Evolutionary conservation across 2,888 invertebrate genomes (phyloP), one percentile per base, ranked within the genome.

Genomic region (Polyploca ridens): DNA sequence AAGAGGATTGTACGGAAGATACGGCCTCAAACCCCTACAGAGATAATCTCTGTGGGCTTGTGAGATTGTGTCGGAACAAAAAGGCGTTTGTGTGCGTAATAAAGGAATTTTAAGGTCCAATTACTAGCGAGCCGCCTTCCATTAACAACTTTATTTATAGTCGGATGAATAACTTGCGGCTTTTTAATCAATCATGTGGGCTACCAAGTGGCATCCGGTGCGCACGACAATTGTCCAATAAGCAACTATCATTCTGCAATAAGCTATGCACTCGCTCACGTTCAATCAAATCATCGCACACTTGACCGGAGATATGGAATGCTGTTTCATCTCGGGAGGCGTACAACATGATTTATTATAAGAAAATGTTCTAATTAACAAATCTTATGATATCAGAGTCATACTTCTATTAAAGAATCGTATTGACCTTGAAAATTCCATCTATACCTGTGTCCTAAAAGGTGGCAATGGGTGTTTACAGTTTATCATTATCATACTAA

Each of bases 71-170:
- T 61, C 41, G 13, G 61, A 41, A 61, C 61, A 63, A 69, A 63
- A 69, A 70, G 69, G 69, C 64, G 68, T 72, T 85, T 85, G 84
- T 84, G 85, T 75, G 84, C 88, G 61, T 78, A 79, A 27, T 77
- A 82, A 81, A 85, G 80, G 87, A 89, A 90, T 90, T 88, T 89
- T 85, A 86, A 90, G 87, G 84, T 84, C 88, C 90, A 91, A 91
- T 92, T 91, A 92, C 88, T 81, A 83, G 81, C 76, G 81, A 83
- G 81, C 87, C 83, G 85, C 77, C 82, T 77, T 83, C 86, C 88
- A 90, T 91, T 90, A 92, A 91, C 88, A 89, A 90, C 87, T 90
- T 91, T 90, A 91, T 91, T 90, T 91, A 90, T 89, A 87, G 86
- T 82, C 78, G 77, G 86, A 88, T 89, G 86, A 87, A 90, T 90